Percentiles rank a stretch among this genome's conserved stretches.
These are phyloP conservation scores for Phrynosoma blainvillii DNA, from an alignment of 2,113 vertebrate genomes.

Conservation along the genomic window DNA sequence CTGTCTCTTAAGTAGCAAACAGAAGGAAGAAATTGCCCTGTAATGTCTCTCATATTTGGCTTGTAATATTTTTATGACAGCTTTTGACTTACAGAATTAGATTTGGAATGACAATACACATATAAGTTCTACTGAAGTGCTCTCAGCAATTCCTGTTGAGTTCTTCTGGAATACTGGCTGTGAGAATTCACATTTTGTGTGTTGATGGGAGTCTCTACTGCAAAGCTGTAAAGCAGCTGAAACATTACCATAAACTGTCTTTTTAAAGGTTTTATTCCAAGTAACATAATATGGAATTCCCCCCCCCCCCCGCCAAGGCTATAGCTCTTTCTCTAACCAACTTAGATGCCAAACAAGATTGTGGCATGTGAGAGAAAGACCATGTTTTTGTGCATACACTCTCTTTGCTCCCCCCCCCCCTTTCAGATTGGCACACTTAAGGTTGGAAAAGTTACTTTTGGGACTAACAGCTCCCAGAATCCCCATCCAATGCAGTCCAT, in stretches of 20 bases:
- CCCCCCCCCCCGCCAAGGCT: too few species aligned
- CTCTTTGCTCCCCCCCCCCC: background rate
- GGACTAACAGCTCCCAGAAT: background rate
- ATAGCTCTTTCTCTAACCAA: background rate
- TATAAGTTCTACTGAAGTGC: slow-evolving; percentile 50
- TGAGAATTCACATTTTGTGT: slow-evolving; percentile 42
- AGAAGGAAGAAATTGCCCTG: slow-evolving; percentile 67
- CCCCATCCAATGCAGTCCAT: background rate
- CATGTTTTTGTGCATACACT: too few species aligned
- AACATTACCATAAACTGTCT: slow-evolving; percentile 46
- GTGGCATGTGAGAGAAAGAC: too few species aligned
- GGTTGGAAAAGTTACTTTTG: too few species aligned
- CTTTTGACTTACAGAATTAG: slow-evolving; percentile 63
- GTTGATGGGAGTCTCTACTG: slow-evolving; percentile 49
- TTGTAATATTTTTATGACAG: slow-evolving; percentile 62
- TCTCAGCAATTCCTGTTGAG: slow-evolving; percentile 37
- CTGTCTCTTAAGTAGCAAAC: slow-evolving; percentile 68
- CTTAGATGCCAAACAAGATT: too few species aligned
- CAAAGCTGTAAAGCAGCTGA: slow-evolving; percentile 45
- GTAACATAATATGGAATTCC: slow-evolving; percentile 5
- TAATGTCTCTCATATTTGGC: slow-evolving; percentile 60
- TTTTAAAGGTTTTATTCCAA: slow-evolving; percentile 46
- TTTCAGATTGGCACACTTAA: too few species aligned
- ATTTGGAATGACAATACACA: slow-evolving; percentile 55
- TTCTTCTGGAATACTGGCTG: slow-evolving; percentile 41